Conservation (phyloP, 2,888 invertebrate species). For the Acrobeloides nanus region DNA sequence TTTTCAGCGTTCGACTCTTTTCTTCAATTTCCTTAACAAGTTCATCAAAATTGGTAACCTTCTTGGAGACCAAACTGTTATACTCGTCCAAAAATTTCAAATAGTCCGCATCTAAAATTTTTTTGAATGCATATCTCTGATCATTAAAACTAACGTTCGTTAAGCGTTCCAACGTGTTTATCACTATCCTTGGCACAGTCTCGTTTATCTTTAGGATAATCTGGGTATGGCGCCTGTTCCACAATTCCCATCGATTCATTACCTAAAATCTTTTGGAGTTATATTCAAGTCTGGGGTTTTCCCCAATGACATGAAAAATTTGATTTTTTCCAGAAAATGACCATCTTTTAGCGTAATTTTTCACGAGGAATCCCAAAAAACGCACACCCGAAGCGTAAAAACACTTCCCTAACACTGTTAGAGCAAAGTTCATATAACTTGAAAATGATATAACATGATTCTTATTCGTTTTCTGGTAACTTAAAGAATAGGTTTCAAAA, state of each 20-base stretch:
- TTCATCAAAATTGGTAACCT: slow-evolving; percentile 26
- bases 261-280: slow-evolving; percentile 22
- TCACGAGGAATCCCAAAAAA: not conserved
- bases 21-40: slow-evolving; percentile 25
- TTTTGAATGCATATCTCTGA: not conserved
- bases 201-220: slow-evolving; percentile 5
- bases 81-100: slow-evolving; percentile 21
- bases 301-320: too few relatives aligned
- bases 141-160: slow-evolving; percentile 12
- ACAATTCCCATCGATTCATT: slow-evolving; percentile 30
- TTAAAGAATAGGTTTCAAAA: too few relatives aligned
- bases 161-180: slow-evolving; percentile 15
- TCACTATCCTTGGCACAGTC: slow-evolving; percentile 15
- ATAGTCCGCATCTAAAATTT: slow-evolving; percentile 19
- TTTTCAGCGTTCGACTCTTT: slow-evolving; percentile 17
- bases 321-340: too few relatives aligned
- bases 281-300: too few relatives aligned
- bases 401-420: too few relatives aligned
- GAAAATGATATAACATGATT: too few relatives aligned
- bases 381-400: too few relatives aligned
- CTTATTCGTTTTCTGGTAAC: too few relatives aligned
- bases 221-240: slow-evolving; percentile 27
- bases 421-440: too few relatives aligned
- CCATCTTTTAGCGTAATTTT: not conserved
- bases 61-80: slow-evolving; percentile 11